Conservation (phyloP, 2,888 invertebrate species). For the Altica lythri region DNA sequence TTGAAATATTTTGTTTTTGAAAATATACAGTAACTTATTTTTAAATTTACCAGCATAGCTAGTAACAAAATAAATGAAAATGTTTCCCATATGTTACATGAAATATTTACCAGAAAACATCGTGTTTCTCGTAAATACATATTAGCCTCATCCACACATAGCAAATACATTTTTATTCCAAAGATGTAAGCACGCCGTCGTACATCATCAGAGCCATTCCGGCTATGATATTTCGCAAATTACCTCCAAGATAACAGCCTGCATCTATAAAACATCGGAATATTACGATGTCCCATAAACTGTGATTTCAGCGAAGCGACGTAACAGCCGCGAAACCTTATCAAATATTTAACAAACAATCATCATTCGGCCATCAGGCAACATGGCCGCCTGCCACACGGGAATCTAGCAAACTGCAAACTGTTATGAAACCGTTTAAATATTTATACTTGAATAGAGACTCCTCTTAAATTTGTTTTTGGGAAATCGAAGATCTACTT, state of each 20-base stretch:
- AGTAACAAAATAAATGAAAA: too few species aligned
- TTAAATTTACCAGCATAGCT: too few species aligned
- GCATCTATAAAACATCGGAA: constrained; percentile 58
- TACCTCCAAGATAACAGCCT: constrained; percentile 53
- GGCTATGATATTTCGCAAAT: constrained; percentile 52
- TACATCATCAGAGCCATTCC: constrained; percentile 49
- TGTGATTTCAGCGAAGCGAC: constrained; percentile 57
- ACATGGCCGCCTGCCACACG: constrained; percentile 56
- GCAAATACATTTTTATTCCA: constrained; percentile 50
- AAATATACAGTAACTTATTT: too few species aligned
- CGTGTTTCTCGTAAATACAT: constrained; percentile 21
- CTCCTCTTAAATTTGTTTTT: constrained; percentile 58
- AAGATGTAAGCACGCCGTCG: constrained; percentile 44
- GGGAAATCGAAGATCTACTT: constrained; percentile 44
- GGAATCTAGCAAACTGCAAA: constrained; percentile 55
- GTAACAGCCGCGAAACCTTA: constrained; percentile 47
- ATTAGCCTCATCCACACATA: constrained; percentile 16
- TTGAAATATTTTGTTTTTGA: background rate
- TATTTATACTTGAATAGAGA: constrained; percentile 60
- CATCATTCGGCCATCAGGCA: constrained; percentile 60
- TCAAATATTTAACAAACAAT: constrained; percentile 60
- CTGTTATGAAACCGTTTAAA: constrained; percentile 59
- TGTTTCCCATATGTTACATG: constrained; percentile 1
- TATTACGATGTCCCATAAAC: constrained; percentile 60
- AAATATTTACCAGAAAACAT: constrained; percentile 12